Percentiles rank a stretch among this genome's conserved stretches.
Evolutionary conservation across 2,113 vertebrate species (phyloP).

Genomic region (Anarrhichthys ocellatus): DNA sequence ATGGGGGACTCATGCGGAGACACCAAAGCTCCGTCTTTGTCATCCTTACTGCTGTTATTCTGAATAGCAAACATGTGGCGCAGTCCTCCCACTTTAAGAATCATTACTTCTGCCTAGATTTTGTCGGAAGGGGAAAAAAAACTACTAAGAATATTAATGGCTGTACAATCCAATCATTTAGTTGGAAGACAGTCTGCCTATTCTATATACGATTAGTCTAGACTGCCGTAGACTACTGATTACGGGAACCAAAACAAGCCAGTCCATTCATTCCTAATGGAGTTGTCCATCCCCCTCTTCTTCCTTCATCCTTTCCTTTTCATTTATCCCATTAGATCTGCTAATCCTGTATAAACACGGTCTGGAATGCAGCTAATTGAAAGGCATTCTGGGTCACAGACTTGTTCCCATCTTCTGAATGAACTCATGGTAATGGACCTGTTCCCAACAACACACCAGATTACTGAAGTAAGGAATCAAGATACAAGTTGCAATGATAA

Average conservation of each 20-base stretch:
- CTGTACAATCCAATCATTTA: conserved; percentile 29
- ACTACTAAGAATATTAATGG: conserved; percentile 51
- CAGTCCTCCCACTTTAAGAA: conserved; percentile 33
- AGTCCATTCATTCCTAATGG: conserved; percentile 58
- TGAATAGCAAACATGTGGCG: conserved; percentile 22
- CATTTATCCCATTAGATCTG: conserved; percentile 62
- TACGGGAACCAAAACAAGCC: conserved; percentile 44
- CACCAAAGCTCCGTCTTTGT: neutral
- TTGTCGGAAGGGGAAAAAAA: conserved; percentile 26
- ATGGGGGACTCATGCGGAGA: neutral
- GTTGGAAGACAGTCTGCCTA: conserved; percentile 12
- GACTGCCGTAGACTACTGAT: conserved; percentile 40
- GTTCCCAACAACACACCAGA: conserved; percentile 30
- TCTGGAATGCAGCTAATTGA: conserved; percentile 65
- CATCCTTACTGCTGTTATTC: conserved; percentile 4
- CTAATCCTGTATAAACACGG: conserved; percentile 60
- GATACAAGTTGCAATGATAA: neutral
- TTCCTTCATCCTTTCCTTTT: conserved; percentile 53
- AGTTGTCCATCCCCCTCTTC: conserved; percentile 31
- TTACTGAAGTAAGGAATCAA: conserved; percentile 10
- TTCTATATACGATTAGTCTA: conserved; percentile 52
- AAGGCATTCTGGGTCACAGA: conserved; percentile 53
- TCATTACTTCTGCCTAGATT: conserved; percentile 2
- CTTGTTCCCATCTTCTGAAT: conserved; percentile 58
- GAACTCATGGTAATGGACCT: conserved; percentile 53